A percentile compares a stretch with the other conserved stretches of the same genome.
These are phyloP conservation scores for Artibeus lituratus DNA, from an alignment of 2,797 vertebrate species.

Conservation along the genomic window DNA sequence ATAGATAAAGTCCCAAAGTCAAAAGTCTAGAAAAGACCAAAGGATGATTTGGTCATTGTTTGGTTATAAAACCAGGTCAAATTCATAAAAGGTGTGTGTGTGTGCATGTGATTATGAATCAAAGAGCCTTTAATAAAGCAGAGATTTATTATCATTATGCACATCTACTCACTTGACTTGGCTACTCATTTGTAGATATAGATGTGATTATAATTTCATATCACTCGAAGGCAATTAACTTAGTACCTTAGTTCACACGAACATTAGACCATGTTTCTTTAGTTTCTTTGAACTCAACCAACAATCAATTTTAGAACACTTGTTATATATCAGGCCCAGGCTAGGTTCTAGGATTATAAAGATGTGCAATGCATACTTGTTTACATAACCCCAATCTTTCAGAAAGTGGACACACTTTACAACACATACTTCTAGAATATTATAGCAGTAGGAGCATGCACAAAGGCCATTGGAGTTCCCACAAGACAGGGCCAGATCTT, in stretches of 20 bases:
- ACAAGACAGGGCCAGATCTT: background rate
- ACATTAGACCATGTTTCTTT: background rate
- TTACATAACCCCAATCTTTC: background rate
- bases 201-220: background rate
- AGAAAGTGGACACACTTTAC: background rate
- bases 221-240: background rate
- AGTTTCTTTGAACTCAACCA: background rate
- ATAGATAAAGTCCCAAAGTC: background rate
- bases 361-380: background rate
- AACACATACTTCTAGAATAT: background rate
- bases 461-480: background rate
- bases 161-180: background rate
- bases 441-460: background rate
- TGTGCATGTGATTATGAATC: background rate
- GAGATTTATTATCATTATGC: background rate
- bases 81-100: background rate
- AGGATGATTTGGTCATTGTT: background rate
- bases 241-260: background rate
- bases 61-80: background rate
- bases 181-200: background rate
- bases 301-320: background rate
- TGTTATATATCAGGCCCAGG: background rate
- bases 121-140: background rate
- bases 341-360: background rate
- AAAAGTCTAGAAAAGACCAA: background rate